phyloP scores from a whole-genome alignment of 2,113 vertebrate species.

The Microcebus ravelobensis region DNA sequence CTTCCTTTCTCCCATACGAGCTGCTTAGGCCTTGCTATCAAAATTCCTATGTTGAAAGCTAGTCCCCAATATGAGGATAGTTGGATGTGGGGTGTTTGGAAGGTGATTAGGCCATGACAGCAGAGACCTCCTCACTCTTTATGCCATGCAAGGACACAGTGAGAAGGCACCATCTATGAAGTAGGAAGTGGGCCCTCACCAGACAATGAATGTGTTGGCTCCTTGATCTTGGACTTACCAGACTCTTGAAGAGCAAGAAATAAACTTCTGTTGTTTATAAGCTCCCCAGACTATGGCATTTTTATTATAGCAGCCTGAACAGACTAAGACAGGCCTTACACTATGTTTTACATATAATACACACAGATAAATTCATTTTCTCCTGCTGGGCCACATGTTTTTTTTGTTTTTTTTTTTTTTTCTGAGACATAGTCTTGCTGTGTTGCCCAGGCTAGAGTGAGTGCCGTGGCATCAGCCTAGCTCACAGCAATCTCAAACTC shows the following conservation, averaged over 20 bases:
- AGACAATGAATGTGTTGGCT: not conserved
- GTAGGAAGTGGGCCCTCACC: not conserved
- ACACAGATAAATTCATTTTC: not conserved
- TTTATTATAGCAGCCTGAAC: not conserved
- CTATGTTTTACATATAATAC: not conserved
- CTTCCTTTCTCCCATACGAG: not conserved
- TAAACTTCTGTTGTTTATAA: not conserved
- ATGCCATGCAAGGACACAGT: not conserved
- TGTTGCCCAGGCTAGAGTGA: too few relatives aligned
- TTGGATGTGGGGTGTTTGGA: not conserved
- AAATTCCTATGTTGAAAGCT: not conserved
- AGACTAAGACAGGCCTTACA: not conserved
- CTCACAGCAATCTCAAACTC: too few relatives aligned
- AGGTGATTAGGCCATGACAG: not conserved
- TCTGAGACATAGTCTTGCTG: too few relatives aligned
- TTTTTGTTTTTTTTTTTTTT: too few relatives aligned
- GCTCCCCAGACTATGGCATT: not conserved
- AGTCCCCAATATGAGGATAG: not conserved
- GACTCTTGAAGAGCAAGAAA: too few relatives aligned
- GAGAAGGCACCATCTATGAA: not conserved
- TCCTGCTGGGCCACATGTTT: not conserved
- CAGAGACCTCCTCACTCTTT: not conserved
- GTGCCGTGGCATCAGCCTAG: too few relatives aligned
- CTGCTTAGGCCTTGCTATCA: not conserved
- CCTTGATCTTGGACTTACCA: not conserved